These are phyloP conservation scores for Athripsodes cinereus DNA, from an alignment of 2,888 invertebrate genomes.

Conservation along the genomic window DNA sequence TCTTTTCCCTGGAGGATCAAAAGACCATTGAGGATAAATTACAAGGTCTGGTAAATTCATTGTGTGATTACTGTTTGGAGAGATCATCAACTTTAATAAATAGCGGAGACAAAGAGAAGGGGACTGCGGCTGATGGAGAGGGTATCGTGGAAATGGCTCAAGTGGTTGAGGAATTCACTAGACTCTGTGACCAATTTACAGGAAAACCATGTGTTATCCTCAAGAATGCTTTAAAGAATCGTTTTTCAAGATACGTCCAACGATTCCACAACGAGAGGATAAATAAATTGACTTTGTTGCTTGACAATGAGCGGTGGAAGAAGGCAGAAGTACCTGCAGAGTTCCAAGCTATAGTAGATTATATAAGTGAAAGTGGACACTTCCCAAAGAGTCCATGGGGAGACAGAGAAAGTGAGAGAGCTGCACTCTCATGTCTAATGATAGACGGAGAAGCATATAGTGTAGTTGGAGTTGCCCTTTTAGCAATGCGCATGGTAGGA, in stretches of 20 bases:
- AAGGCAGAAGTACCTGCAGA: slow-evolving; percentile 85
- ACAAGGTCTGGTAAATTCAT: slow-evolving; percentile 68
- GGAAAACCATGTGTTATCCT: slow-evolving; percentile 72
- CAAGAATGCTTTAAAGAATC: slow-evolving; percentile 74
- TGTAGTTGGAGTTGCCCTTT: slow-evolving; percentile 75
- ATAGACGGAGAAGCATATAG: slow-evolving; percentile 68
- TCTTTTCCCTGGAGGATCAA: slow-evolving; percentile 65
- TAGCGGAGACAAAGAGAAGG: slow-evolving; percentile 62
- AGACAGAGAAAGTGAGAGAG: slow-evolving; percentile 35
- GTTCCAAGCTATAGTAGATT: slow-evolving; percentile 78
- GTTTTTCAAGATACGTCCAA: slow-evolving; percentile 86
- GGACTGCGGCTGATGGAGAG: slow-evolving; percentile 53
- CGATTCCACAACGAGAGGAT: slow-evolving; percentile 86
- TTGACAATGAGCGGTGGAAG: slow-evolving; percentile 93
- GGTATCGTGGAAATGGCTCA: slow-evolving; percentile 73
- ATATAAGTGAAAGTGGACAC: slow-evolving; percentile 52
- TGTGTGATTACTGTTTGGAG: slow-evolving; percentile 90
- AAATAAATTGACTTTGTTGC: slow-evolving; percentile 72
- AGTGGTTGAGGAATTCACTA: slow-evolving; percentile 73
- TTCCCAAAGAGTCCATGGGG: slow-evolving; percentile 39
- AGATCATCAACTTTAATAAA: slow-evolving; percentile 83
- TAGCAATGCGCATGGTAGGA: slow-evolving; percentile 82
- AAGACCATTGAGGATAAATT: slow-evolving; percentile 63
- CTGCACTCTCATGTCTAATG: slow-evolving; percentile 52
- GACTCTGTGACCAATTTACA: slow-evolving; percentile 67